Evolutionary conservation across 30 jellyfish, hydroid and myxozoan genomes (phyloP).

Genomic region (Aurelia aurita): DNA sequence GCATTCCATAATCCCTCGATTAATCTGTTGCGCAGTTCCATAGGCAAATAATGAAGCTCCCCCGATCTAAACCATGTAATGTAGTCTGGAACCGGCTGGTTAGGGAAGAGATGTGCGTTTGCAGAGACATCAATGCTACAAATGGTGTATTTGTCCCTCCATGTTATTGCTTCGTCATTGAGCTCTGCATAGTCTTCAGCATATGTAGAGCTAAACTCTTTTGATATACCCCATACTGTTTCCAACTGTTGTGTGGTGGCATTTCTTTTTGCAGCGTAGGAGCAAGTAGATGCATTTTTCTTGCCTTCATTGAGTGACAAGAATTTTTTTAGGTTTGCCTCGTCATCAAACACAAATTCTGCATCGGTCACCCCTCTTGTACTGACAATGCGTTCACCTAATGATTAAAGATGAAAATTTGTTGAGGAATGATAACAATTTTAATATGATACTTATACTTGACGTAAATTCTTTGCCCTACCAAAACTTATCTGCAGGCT

Average conservation of each 20-base stretch:
- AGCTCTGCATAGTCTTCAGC: neutral
- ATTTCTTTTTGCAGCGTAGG: neutral
- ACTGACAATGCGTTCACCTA: too few relatives aligned
- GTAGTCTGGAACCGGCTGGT: too few relatives aligned
- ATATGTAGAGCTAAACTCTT: neutral
- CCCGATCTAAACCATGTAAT: too few relatives aligned
- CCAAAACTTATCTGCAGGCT: too few relatives aligned
- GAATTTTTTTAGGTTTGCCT: neutral
- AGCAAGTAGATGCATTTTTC: neutral
- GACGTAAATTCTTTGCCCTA: too few relatives aligned
- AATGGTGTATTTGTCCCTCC: neutral
- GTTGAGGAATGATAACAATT: too few relatives aligned
- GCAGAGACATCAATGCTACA: neutral
- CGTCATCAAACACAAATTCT: constrained; percentile 40
- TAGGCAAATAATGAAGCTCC: too few relatives aligned
- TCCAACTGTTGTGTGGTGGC: neutral
- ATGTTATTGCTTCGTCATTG: neutral
- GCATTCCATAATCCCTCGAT: too few relatives aligned
- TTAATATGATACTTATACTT: too few relatives aligned
- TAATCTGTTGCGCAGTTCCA: too few relatives aligned
- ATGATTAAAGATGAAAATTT: too few relatives aligned
- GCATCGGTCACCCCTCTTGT: constrained; percentile 64
- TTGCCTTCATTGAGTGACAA: neutral
- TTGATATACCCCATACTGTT: neutral
- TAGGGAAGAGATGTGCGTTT: too few relatives aligned